Base-by-base conservation (phyloP, 2,797 vertebrate species). In the Alcedo atthis region DNA sequence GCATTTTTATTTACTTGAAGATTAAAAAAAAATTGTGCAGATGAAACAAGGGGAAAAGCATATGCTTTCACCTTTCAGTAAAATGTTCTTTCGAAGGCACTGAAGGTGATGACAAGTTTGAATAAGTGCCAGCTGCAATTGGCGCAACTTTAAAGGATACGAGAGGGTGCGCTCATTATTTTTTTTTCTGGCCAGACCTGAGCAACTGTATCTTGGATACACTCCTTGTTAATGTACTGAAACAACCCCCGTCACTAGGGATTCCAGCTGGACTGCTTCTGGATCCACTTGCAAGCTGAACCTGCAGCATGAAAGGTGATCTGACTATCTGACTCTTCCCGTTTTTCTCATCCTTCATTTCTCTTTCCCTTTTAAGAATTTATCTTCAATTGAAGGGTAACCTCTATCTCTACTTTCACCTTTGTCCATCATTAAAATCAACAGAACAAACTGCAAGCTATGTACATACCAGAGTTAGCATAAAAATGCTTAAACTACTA, bases 21-120 rank as follows among this genome's bases (percentile, higher is more conserved):
- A 64, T 35, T 57, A 77, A 53, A 89, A 85, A 80, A 80, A 83
- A 54, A 25, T 64, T 67, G 11, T 28, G 42, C 61, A 89, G 62
- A 76, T 30, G 37, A 93, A 92, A 90, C n/a, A 86, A 70, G 40
- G 46, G 25, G n/a, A 49, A 75, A 91, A 91, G 21, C 58, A 81
- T 63, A 89, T 28, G n/a, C 62, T 46, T 58, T 63, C 82, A 89
- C 66, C 75, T 95, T 93, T 85, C 59, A 94, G 64, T 30, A 85
- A 57, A 71, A 93, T 7, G 6, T 63, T 90, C 66, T 94, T 95
- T 91, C 54, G 45, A 88, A 87, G 75, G 64, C 68, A 79, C 40
- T 4, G 49, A 89, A 81, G 87, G 51, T 75, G 90, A 88, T 73
- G 95, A 94, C 48, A 91, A 26, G 35, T 66, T 96, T 97, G 94